Conservation (phyloP, 2,888 invertebrate species). For the Corythucha ciliata region DNA sequence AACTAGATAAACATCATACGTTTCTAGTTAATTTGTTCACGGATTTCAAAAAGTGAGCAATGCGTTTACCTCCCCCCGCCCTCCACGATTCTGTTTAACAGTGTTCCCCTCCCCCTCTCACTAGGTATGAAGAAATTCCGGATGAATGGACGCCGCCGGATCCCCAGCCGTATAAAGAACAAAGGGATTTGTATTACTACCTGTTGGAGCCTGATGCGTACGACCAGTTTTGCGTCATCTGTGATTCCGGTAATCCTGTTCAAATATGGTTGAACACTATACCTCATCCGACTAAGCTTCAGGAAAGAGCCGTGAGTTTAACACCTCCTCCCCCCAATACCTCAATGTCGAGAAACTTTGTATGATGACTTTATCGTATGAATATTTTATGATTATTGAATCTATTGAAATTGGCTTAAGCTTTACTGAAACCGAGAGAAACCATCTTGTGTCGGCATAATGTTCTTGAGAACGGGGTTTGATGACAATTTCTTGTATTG, state of each 20-base stretch:
- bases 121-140: constrained; percentile 73
- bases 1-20: constrained; percentile 90
- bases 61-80: not conserved
- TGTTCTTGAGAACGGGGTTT: not conserved
- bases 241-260: constrained; percentile 64
- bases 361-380: too few species aligned
- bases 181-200: constrained; percentile 87
- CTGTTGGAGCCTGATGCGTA: constrained; percentile 88
- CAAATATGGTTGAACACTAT: constrained; percentile 82
- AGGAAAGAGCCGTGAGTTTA: constrained; percentile 62
- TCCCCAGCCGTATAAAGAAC: constrained; percentile 80
- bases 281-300: constrained; percentile 72
- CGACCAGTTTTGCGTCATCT: constrained; percentile 58
- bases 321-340: too few species aligned
- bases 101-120: not conserved
- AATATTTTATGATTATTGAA: too few species aligned
- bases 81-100: not conserved
- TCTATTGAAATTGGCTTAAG: constrained; percentile 16
- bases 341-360: too few species aligned
- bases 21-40: constrained; percentile 90
- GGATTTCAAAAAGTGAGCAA: constrained; percentile 80
- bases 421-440: constrained; percentile 17
- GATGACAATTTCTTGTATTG: constrained; percentile 24
- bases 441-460: too few species aligned
- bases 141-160: constrained; percentile 89